Evolutionary conservation across 2,797 vertebrate species (phyloP).

Genomic region (Spheniscus humboldti): DNA sequence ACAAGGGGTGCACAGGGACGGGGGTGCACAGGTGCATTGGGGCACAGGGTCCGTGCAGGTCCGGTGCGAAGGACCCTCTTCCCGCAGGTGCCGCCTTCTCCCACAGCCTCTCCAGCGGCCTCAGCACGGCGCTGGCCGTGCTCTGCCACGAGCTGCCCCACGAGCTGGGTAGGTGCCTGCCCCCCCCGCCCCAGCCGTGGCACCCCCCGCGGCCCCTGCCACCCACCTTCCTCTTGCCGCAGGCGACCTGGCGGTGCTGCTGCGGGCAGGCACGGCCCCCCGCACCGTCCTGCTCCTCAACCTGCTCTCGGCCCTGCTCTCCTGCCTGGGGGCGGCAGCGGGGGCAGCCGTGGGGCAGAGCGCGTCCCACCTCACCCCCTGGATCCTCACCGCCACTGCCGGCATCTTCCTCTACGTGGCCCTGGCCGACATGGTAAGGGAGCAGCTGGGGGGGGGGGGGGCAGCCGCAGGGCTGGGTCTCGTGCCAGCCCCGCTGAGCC

Average conservation of each 20-base stretch:
- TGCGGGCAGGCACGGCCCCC: slow-evolving; percentile 72
- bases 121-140: slow-evolving; percentile 83
- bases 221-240: background rate
- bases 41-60: background rate
- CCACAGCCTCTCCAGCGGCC: slow-evolving; percentile 74
- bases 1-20: no score
- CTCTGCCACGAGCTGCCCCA: slow-evolving; percentile 85
- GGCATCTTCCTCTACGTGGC: slow-evolving; percentile 85
- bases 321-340: slow-evolving; percentile 66
- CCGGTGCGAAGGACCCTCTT: fast-evolving
- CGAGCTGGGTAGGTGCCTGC: slow-evolving; percentile 74
- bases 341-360: slow-evolving; percentile 73
- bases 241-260: slow-evolving; percentile 82
- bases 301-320: slow-evolving; percentile 75
- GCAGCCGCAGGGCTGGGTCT: background rate
- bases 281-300: slow-evolving; percentile 73
- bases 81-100: slow-evolving; percentile 79
- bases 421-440: slow-evolving; percentile 79
- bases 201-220: fast-evolving
- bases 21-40: background rate
- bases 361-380: slow-evolving; percentile 73
- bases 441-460: background rate
- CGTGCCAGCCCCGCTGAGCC: background rate
- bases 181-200: fast-evolving
- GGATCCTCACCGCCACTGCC: slow-evolving; percentile 80